Conservation (phyloP, 2,888 invertebrate species). For the Lithophane socia region DNA sequence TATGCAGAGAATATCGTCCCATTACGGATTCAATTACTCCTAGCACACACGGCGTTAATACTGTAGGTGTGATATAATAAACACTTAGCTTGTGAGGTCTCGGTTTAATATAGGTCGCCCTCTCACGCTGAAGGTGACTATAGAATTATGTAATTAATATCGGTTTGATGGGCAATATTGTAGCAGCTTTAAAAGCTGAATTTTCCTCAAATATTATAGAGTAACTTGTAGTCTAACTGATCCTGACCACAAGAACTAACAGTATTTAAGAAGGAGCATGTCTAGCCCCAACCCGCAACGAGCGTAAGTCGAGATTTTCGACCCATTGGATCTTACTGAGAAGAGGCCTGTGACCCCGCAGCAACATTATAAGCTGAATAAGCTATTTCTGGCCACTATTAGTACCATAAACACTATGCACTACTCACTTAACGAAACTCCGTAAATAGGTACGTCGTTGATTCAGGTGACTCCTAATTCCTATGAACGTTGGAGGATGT, state of each 20-base stretch:
- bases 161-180: constrained; percentile 5
- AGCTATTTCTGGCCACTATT: not conserved
- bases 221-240: not conserved
- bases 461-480: not conserved
- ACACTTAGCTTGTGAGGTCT: constrained; percentile 46
- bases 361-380: not conserved
- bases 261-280: not conserved
- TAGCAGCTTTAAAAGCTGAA: not conserved
- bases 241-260: not conserved
- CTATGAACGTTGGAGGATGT: not conserved
- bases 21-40: constrained; percentile 49
- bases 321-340: too few species aligned
- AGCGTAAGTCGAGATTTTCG: too few species aligned
- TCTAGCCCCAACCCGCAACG: not conserved
- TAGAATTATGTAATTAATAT: constrained; percentile 31
- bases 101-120: constrained; percentile 42
- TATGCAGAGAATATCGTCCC: constrained; percentile 33
- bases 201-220: not conserved
- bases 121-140: constrained; percentile 12
- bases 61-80: constrained; percentile 48
- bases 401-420: not conserved
- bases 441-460: not conserved
- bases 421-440: not conserved
- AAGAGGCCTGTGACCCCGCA: not conserved
- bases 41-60: constrained; percentile 35